phyloP scores from a whole-genome alignment of 2,888 invertebrate species.

The Cartodere bifasciata region DNA sequence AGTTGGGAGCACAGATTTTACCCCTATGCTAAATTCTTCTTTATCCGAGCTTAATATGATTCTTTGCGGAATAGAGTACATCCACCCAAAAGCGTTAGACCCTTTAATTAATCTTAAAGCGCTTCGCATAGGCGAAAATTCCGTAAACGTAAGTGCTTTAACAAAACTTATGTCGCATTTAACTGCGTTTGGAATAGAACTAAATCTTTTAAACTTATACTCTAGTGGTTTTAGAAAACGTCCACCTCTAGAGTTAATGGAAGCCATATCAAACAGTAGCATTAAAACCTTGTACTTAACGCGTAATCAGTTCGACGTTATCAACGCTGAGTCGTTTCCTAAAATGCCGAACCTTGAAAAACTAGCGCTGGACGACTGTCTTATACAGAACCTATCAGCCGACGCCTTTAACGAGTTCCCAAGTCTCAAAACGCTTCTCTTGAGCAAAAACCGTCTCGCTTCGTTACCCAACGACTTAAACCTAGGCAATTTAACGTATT shows the following conservation, averaged over 20 bases:
- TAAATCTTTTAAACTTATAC: conserved; percentile 38
- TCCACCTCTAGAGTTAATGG: conserved; percentile 37
- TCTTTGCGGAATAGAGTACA: conserved; percentile 40
- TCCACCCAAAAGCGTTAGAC: conserved; percentile 40
- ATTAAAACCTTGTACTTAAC: conserved; percentile 38
- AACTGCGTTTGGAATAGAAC: conserved; percentile 31
- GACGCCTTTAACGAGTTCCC: conserved; percentile 41
- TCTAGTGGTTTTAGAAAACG: conserved; percentile 41
- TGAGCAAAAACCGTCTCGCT: conserved; percentile 39
- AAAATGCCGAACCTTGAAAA: conserved; percentile 41
- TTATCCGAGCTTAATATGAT: conserved; percentile 38
- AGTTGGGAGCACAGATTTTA: conserved; percentile 37
- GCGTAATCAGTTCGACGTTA: conserved; percentile 43
- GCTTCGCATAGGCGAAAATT: conserved; percentile 42
- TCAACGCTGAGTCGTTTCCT: conserved; percentile 40
- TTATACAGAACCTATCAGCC: conserved; percentile 36
- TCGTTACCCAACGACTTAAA: background rate
- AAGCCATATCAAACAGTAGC: conserved; percentile 39
- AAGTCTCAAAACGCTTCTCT: conserved; percentile 37
- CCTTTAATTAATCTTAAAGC: conserved; percentile 36
- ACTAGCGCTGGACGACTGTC: conserved; percentile 43
- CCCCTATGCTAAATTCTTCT: conserved; percentile 34
- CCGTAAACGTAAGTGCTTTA: conserved; percentile 36
- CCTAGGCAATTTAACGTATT: conserved; percentile 35
- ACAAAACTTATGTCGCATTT: conserved; percentile 34